phyloP scores from a whole-genome alignment of 2,888 invertebrate species.

The Cremastinae sp. region DNA sequence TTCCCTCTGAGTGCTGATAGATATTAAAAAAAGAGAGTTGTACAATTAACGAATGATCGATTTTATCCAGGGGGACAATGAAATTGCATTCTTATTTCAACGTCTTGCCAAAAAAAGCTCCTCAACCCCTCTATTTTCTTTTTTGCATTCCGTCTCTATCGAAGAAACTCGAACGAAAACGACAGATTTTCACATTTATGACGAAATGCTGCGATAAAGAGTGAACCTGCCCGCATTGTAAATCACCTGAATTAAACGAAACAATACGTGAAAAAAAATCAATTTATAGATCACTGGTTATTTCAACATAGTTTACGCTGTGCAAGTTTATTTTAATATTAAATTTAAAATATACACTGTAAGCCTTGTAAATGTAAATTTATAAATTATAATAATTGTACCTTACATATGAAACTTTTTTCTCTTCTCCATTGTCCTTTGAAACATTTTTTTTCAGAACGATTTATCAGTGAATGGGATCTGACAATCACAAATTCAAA shows the following conservation, averaged over 20 bases:
- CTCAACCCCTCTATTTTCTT: not conserved
- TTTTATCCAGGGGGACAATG: slow-evolving; percentile 21
- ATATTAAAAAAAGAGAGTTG: not conserved
- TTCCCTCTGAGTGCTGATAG: not conserved
- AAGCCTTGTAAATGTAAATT: slow-evolving; percentile 79
- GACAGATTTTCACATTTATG: slow-evolving; percentile 23
- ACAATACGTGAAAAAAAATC: slow-evolving; percentile 62
- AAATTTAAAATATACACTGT: slow-evolving; percentile 72
- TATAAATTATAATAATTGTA: slow-evolving; percentile 78
- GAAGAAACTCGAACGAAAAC: slow-evolving; percentile 14
- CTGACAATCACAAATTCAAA: not conserved
- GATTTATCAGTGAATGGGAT: not conserved
- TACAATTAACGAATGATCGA: slow-evolving; percentile 27
- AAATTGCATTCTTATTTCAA: slow-evolving; percentile 33
- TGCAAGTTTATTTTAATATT: slow-evolving; percentile 79
- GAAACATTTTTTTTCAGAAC: slow-evolving; percentile 18
- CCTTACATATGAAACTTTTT: slow-evolving; percentile 71
- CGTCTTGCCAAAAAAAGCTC: slow-evolving; percentile 43
- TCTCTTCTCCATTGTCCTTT: slow-evolving; percentile 18
- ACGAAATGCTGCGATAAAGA: slow-evolving; percentile 42
- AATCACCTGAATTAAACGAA: slow-evolving; percentile 41
- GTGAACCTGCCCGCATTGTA: slow-evolving; percentile 37
- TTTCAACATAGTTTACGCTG: slow-evolving; percentile 73
- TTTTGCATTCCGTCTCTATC: slow-evolving; percentile 37
- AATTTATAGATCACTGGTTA: slow-evolving; percentile 69